Evolutionary conservation across 2,888 invertebrate species (phyloP), one percentile per base, ranked within the genome.

Genomic region (Deilephila porcellus): DNA sequence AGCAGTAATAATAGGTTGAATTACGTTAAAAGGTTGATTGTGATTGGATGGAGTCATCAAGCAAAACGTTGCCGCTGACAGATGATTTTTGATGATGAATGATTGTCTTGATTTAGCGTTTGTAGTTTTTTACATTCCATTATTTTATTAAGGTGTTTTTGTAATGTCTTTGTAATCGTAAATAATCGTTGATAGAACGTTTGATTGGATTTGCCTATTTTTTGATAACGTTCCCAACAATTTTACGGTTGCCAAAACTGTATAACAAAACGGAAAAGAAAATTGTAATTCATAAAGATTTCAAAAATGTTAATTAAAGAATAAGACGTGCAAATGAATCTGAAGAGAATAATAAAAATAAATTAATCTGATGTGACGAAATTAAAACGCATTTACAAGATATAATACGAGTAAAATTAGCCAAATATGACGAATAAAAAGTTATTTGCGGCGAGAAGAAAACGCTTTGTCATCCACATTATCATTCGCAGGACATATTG

Each of bases 1-100:
- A 64, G 72, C 73, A 77, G 75, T 74, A 79, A 82, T 82, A 83
- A 82, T 82, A 79, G 83, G 82, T 83, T 80, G 80, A 83, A 81
- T 82, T 74, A 78, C 78, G 81, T 37, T 72, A 72, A 81, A 76
- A 77, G 76, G 74, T 79, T 72, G 34, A 34, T 74, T 82, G 71
- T 80, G 76, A 83, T 81, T 81, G 76, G 80, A 80, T 81, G 82
- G 82, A 82, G 75, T 77, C 76, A 77, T 73, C 62, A 75, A 80
- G 74, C 81, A 81, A 80, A 80, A 77, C 63, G 71, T 29, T 25
- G 60, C 29, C 64, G 63, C 25, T 72, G 72, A 72, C 64, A 72
- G 67, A 64, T 72, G 72, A 72, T 72, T 75, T 76, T 78, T 82
- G 81, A 76, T 79, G 72, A 72, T 59, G 53, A 37, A 72, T 72